A percentile compares a stretch with the other conserved stretches of the same genome.
These are phyloP conservation scores for Drosophila pectinifera DNA, from an alignment of 1,140 invertebrate genomes.

Conservation along the genomic window DNA sequence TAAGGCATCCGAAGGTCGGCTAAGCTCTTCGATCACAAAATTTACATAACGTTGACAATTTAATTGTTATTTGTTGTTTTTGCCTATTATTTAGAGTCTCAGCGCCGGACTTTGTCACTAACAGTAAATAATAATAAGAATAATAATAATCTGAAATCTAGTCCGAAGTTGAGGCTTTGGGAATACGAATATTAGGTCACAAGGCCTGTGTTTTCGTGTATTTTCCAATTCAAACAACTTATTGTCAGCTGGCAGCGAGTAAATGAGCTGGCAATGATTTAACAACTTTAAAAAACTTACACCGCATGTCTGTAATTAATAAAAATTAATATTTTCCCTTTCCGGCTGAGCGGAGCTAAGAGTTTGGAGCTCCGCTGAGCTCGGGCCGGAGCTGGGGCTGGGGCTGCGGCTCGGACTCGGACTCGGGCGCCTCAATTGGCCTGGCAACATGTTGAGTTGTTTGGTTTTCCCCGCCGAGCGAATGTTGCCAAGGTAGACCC, in stretches of 20 bases:
- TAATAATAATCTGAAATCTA: background rate
- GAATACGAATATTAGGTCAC: slow-evolving; percentile 13
- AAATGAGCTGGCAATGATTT: slow-evolving; percentile 7
- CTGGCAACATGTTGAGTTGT: slow-evolving; percentile 70
- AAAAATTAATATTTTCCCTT: slow-evolving; percentile 13
- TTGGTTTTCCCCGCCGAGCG: slow-evolving; percentile 24
- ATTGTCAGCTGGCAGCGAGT: background rate
- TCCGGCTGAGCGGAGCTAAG: slow-evolving; percentile 35
- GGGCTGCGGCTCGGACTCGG: background rate
- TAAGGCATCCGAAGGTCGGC: background rate
- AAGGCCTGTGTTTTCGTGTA: background rate
- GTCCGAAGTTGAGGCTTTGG: background rate
- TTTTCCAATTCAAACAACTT: background rate
- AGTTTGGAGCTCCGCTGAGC: slow-evolving; percentile 5
- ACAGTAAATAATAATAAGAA: background rate
- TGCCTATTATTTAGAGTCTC: slow-evolving; percentile 1
- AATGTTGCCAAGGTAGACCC: slow-evolving; percentile 52
- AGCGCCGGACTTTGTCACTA: slow-evolving; percentile 19
- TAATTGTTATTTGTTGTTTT: background rate
- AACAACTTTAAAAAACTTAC: slow-evolving; percentile 5
- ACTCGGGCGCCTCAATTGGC: slow-evolving; percentile 46
- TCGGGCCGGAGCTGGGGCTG: background rate
- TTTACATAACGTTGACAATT: slow-evolving; percentile 4
- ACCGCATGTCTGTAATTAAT: slow-evolving; percentile 36
- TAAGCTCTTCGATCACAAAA: background rate